These are phyloP conservation scores for Drosophila sp. DNA, from an alignment of 1,140 invertebrate species.

Conservation along the genomic window DNA sequence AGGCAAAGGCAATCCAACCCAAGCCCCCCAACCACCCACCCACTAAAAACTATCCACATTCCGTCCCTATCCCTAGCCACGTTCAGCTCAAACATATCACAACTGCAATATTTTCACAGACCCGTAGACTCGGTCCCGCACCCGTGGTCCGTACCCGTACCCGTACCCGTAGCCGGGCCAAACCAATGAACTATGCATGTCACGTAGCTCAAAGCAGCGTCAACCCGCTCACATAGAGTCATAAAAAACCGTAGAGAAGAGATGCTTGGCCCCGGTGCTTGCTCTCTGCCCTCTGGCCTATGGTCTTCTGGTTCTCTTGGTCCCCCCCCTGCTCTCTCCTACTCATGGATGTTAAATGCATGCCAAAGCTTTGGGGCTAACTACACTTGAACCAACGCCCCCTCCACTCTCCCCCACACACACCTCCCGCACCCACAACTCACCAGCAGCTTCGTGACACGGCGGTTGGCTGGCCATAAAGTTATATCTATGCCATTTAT, in stretches of 20 bases:
- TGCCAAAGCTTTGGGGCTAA: constrained; percentile 72
- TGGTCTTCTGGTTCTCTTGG: too few relatives aligned
- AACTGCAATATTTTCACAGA: constrained; percentile 72
- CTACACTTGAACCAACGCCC: constrained; percentile 63
- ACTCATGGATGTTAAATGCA: constrained; percentile 69
- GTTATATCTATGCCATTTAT: constrained; percentile 73
- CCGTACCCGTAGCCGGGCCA: constrained; percentile 16
- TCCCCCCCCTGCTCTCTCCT: constrained; percentile 21
- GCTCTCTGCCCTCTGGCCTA: constrained; percentile 14
- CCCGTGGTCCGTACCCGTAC: constrained; percentile 27
- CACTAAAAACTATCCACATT: constrained; percentile 35
- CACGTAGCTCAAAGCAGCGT: constrained; percentile 65
- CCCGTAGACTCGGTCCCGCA: neutral
- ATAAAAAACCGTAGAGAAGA: constrained; percentile 42
- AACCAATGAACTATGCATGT: constrained; percentile 75
- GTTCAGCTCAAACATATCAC: constrained; percentile 72
- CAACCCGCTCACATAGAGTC: constrained; percentile 31
- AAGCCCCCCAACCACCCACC: neutral
- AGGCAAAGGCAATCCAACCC: neutral
- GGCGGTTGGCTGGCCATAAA: constrained; percentile 69
- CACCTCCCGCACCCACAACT: neutral
- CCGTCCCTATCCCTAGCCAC: constrained; percentile 15
- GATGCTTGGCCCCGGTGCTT: constrained; percentile 42
- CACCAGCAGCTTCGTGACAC: constrained; percentile 38
- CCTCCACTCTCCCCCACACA: neutral